These are phyloP conservation scores for Drosophila histrio DNA, from an alignment of 2,888 invertebrate genomes.

Conservation along the genomic window DNA sequence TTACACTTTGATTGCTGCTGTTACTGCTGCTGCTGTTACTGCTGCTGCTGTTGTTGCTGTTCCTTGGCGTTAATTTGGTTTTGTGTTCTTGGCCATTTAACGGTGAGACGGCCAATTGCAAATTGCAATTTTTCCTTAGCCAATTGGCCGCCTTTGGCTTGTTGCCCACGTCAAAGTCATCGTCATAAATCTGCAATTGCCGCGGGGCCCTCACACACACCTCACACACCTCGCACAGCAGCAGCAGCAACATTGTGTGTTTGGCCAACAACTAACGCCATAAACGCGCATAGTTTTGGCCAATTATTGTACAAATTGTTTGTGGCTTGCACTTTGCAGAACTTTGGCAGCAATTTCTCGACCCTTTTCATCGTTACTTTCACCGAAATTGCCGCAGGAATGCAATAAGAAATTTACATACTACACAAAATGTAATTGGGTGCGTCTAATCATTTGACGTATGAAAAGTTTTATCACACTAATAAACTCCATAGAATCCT, in stretches of 20 bases:
- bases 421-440: no score
- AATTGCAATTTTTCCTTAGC: constrained; percentile 62
- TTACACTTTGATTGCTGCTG: constrained; percentile 64
- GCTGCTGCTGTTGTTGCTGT: constrained; percentile 25
- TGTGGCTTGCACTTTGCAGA: constrained; percentile 62
- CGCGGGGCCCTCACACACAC: constrained; percentile 49
- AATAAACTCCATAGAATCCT: no score
- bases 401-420: constrained; percentile 10
- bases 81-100: constrained; percentile 73
- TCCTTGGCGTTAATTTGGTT: constrained; percentile 74
- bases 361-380: constrained; percentile 1
- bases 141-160: constrained; percentile 38
- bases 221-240: background rate
- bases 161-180: constrained; percentile 61
- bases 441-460: no score
- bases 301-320: constrained; percentile 48
- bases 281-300: constrained; percentile 13
- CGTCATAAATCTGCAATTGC: constrained; percentile 68
- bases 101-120: constrained; percentile 70
- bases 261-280: constrained; percentile 55
- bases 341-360: constrained; percentile 2
- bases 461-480: no score
- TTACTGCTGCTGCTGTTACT: constrained; percentile 33
- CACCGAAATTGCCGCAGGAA: constrained; percentile 26
- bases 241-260: constrained; percentile 19